Evolutionary conservation across 2,888 invertebrate genomes (phyloP).

Genomic region (Euphydryas editha): DNA sequence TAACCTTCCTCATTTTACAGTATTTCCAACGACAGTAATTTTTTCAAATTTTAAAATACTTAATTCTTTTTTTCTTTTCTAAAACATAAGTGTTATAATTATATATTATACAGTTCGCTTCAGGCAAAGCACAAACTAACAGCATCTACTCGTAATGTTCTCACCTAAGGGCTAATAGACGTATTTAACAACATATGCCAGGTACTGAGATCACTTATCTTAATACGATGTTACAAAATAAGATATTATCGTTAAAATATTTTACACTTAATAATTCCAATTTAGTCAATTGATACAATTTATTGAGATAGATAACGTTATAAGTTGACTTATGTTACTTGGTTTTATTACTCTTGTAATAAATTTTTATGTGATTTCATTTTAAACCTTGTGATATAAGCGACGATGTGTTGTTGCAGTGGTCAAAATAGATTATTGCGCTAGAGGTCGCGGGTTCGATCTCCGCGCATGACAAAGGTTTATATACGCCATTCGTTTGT

Average conservation of each 20-base stretch:
- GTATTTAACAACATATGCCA: slow-evolving; percentile 1
- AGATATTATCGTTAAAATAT: slow-evolving; percentile 6
- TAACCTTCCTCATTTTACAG: no score
- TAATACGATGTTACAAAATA: slow-evolving; percentile 17
- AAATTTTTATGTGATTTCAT: no score
- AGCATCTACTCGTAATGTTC: background rate
- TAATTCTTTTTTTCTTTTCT: no score
- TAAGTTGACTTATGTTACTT: background rate
- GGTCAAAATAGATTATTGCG: no score
- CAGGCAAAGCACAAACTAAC: background rate
- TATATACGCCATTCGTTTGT: no score
- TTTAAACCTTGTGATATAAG: no score
- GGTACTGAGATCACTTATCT: slow-evolving; percentile 7
- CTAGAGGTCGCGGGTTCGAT: no score
- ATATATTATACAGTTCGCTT: background rate
- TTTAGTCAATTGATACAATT: background rate
- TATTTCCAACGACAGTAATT: no score
- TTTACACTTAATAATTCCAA: background rate
- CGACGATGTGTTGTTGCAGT: no score
- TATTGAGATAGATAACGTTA: background rate
- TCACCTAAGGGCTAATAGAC: slow-evolving; percentile 15
- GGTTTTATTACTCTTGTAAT: background rate
- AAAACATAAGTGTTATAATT: no score
- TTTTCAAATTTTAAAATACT: no score
- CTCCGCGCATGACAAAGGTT: no score